Evolutionary conservation across 1,140 invertebrate genomes (phyloP).

Genomic region (Drosophila navojoa): DNA sequence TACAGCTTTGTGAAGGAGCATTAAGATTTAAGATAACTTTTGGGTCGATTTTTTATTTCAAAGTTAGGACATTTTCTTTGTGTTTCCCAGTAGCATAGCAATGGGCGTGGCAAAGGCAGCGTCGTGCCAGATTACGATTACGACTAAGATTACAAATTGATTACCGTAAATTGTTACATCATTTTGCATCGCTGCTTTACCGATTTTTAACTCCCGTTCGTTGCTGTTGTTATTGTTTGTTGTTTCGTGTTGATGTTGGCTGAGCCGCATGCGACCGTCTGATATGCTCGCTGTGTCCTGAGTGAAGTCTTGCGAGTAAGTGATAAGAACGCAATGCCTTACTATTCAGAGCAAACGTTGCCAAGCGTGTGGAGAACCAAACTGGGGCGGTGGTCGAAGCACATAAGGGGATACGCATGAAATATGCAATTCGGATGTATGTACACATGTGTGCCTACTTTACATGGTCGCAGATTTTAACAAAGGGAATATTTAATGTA

Average conservation of each 20-base stretch:
- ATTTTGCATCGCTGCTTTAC: constrained; percentile 11
- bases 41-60: no score
- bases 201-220: neutral
- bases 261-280: constrained; percentile 14
- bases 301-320: constrained; percentile 71
- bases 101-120: neutral
- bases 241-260: neutral
- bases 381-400: neutral
- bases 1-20: no score
- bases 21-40: no score
- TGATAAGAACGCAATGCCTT: constrained; percentile 54
- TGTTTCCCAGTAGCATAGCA: neutral
- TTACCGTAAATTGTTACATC: constrained; percentile 20
- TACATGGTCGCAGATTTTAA: no score
- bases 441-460: no score
- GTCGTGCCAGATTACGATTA: constrained; percentile 1
- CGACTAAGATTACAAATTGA: constrained; percentile 19
- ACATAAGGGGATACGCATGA: neutral
- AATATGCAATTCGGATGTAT: no score
- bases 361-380: neutral
- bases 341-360: constrained; percentile 12
- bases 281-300: constrained; percentile 24
- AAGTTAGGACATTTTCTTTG: no score
- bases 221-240: neutral
- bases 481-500: no score